phyloP scores from a whole-genome alignment of 2,888 invertebrate species.

The Epiperipatus broadwayi region DNA sequence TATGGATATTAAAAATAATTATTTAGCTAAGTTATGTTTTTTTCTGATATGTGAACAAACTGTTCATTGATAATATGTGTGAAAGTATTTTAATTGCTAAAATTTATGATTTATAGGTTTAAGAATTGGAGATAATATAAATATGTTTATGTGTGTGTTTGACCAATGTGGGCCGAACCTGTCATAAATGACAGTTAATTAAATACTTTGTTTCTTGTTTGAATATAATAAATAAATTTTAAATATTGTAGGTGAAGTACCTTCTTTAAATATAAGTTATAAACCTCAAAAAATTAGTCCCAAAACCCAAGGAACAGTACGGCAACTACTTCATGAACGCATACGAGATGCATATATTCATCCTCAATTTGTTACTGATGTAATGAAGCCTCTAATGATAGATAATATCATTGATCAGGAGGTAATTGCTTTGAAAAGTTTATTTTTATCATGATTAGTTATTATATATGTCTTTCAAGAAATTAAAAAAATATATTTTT shows the following conservation, averaged over 20 bases:
- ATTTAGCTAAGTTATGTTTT: no score
- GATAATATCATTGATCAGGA: conserved; percentile 95
- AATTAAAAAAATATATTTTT: neutral
- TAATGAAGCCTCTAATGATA: conserved; percentile 92
- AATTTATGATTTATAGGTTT: no score
- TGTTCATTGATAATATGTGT: no score
- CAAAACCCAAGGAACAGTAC: conserved; percentile 77
- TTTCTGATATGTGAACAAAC: no score
- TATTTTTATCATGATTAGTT: neutral
- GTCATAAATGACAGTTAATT: conserved; percentile 1
- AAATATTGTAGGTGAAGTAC: conserved; percentile 49
- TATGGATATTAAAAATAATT: no score
- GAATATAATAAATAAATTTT: no score
- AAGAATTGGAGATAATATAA: no score
- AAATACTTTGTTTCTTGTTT: neutral
- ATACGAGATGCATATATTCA: conserved; percentile 93
- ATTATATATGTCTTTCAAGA: neutral
- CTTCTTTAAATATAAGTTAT: conserved; percentile 89
- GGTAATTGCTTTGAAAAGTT: conserved; percentile 36
- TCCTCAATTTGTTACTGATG: conserved; percentile 92
- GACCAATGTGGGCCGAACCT: no score
- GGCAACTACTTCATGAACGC: conserved; percentile 80
- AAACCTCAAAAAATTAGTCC: conserved; percentile 99
- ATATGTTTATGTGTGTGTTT: neutral
- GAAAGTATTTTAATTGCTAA: no score